phyloP scores from a whole-genome alignment of 1,140 invertebrate species.

The Ectropis grisescens region DNA sequence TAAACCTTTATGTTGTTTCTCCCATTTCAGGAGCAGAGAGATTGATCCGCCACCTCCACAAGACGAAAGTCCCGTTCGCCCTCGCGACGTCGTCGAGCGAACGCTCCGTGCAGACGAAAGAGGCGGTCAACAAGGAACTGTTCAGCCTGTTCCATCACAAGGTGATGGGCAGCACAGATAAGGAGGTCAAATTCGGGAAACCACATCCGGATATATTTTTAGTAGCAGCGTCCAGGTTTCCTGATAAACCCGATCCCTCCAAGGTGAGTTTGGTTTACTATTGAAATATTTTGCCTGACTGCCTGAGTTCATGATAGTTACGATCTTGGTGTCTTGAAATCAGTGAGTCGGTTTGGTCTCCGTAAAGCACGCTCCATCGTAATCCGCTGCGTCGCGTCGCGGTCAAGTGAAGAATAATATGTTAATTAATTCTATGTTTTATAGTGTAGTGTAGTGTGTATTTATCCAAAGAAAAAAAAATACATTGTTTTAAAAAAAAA shows the following conservation, averaged over 20 bases:
- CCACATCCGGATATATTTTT: conserved; percentile 95
- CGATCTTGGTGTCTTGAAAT: too few species aligned
- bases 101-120: conserved; percentile 85
- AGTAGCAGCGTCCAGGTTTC: conserved; percentile 86
- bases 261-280: conserved; percentile 62
- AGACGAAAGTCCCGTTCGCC: conserved; percentile 85
- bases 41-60: conserved; percentile 84
- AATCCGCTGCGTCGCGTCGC: too few species aligned
- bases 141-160: conserved; percentile 85
- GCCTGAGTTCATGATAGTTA: too few species aligned
- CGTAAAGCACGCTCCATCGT: too few species aligned
- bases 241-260: conserved; percentile 76
- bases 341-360: too few species aligned
- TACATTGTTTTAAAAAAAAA: too few species aligned
- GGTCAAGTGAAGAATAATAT: too few species aligned
- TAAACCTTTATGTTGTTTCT: too few species aligned
- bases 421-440: too few species aligned
- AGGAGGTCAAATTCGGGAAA: conserved; percentile 91
- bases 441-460: too few species aligned
- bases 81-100: conserved; percentile 91
- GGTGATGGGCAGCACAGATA: conserved; percentile 88
- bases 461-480: too few species aligned
- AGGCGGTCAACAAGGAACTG: conserved; percentile 78
- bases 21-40: conserved; percentile 85
- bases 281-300: neutral